These are phyloP conservation scores for Rhizoglyphus robini DNA, from an alignment of 1,140 invertebrate species.

Conservation along the genomic window DNA sequence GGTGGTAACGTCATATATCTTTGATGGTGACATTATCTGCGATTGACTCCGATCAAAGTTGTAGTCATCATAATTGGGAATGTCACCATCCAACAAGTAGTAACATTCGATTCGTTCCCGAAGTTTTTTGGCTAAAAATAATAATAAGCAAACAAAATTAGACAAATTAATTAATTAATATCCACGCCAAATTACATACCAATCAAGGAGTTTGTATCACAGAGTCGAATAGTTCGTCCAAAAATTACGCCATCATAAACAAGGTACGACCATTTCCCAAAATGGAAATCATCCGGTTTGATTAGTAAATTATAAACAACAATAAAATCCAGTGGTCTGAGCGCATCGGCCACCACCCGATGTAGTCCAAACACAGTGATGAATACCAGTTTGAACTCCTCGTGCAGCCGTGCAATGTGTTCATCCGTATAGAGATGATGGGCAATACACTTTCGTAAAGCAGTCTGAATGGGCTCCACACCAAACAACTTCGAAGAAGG, in stretches of 20 bases:
- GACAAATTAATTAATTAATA: not conserved
- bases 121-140: too few relatives aligned
- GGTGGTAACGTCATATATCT: not conserved
- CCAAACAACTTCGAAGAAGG: not conserved
- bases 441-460: too few relatives aligned
- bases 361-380: not conserved
- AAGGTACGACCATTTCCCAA: not conserved
- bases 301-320: too few relatives aligned
- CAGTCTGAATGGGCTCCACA: too few relatives aligned
- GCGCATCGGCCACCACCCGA: not conserved
- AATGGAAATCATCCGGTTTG: not conserved
- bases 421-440: not conserved
- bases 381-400: not conserved
- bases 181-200: not conserved
- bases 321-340: conserved; percentile 2
- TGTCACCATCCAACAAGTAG: too few relatives aligned
- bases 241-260: not conserved
- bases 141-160: too few relatives aligned
- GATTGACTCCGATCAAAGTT: too few relatives aligned
- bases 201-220: not conserved
- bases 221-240: not conserved
- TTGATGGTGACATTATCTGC: not conserved
- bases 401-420: not conserved
- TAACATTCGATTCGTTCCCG: too few relatives aligned
- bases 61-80: too few relatives aligned